Conservation (phyloP, 2,797 vertebrate genomes). For the Catharus ustulatus region DNA sequence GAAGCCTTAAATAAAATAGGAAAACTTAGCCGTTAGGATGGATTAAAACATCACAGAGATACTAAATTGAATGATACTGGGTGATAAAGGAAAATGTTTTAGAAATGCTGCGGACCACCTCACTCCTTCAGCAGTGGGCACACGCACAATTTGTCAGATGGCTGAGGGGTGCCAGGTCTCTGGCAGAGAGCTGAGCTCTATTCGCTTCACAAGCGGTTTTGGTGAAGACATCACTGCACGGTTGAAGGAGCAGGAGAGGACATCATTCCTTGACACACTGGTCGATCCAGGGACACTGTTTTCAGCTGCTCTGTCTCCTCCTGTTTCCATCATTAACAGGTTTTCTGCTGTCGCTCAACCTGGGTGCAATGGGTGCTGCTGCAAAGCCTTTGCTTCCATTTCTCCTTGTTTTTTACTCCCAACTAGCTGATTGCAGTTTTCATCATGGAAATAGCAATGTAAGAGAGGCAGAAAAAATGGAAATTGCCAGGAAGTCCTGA, state of each 20-base stretch:
- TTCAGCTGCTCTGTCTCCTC: conserved; percentile 2
- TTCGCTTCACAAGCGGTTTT: not conserved
- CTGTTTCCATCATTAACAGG: not conserved
- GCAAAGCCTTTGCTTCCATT: not conserved
- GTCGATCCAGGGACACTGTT: not conserved
- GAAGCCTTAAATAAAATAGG: not conserved
- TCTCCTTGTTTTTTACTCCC: not conserved
- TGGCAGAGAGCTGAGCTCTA: not conserved
- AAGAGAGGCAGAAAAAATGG: not conserved
- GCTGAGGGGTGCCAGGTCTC: not conserved
- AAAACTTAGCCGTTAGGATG: not conserved
- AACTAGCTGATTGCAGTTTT: not conserved
- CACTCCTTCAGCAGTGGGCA: accelerated
- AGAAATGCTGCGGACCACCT: not conserved
- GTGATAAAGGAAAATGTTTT: not conserved
- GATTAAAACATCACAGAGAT: not conserved
- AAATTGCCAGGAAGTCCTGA: not conserved
- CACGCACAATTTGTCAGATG: accelerated
- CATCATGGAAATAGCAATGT: not conserved
- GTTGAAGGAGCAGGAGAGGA: not conserved
- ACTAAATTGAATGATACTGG: not conserved
- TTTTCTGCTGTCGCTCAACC: not conserved
- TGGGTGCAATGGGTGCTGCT: not conserved
- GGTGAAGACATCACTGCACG: accelerated
- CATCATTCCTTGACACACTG: not conserved